A percentile compares a stretch with the other conserved stretches of the same genome.
phyloP scores from a whole-genome alignment of 2,888 invertebrate species.

The Sturmia bella region DNA sequence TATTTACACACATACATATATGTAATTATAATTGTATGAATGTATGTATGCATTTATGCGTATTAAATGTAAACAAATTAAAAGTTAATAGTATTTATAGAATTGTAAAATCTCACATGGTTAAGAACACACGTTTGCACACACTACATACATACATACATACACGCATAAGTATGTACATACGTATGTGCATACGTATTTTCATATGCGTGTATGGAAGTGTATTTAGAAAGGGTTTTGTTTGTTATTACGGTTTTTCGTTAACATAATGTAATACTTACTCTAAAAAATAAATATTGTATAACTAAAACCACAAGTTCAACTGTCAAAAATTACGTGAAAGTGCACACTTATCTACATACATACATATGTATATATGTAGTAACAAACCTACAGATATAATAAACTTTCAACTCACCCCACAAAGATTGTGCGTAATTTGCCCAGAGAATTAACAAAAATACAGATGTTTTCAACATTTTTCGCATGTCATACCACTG shows the following conservation, averaged over 20 bases:
- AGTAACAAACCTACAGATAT: no score
- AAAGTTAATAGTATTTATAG: no score
- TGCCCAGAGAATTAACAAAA: conserved; percentile 64
- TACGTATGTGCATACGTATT: background rate
- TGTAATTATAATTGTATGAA: no score
- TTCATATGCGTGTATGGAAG: background rate
- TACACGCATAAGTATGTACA: background rate
- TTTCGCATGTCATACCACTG: conserved; percentile 40
- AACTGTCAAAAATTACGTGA: conserved; percentile 24
- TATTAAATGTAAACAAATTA: no score
- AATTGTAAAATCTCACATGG: no score
- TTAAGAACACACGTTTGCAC: background rate
- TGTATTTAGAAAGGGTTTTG: background rate
- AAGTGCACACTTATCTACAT: background rate
- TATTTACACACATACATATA: background rate
- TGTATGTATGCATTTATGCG: no score
- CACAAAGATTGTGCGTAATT: conserved; percentile 67
- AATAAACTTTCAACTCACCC: conserved; percentile 67
- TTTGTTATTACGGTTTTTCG: no score
- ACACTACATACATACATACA: no score
- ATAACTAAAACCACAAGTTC: conserved; percentile 27
- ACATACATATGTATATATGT: no score
- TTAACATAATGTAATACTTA: no score
- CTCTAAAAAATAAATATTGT: conserved; percentile 53
- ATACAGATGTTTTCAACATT: conserved; percentile 49